A percentile compares a stretch with the other conserved stretches of the same genome.
These are phyloP conservation scores for Drosophila merina DNA, from an alignment of 2,888 invertebrate genomes.

Conservation along the genomic window DNA sequence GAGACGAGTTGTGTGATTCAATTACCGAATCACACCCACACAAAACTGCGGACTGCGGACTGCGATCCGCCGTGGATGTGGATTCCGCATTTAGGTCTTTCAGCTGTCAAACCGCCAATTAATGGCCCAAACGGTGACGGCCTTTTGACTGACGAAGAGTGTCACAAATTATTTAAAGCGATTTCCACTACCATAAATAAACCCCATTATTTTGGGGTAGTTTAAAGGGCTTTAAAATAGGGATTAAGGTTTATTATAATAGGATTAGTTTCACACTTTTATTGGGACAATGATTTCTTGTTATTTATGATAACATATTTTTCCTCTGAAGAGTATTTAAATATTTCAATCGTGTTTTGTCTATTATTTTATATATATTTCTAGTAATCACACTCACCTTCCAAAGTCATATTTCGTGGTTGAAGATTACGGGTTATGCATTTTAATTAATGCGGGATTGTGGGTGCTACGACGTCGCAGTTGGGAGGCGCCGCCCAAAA, in stretches of 20 bases:
- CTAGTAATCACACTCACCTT: constrained; percentile 58
- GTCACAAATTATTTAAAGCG: constrained; percentile 40
- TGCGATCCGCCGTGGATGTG: constrained; percentile 13
- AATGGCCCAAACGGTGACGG: constrained; percentile 55
- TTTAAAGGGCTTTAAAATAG: constrained; percentile 1
- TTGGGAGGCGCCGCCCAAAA: constrained; percentile 24
- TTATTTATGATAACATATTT: not conserved
- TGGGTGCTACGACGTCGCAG: constrained; percentile 22
- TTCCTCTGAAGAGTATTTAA: not conserved
- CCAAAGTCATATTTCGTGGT: constrained; percentile 49
- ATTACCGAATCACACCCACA: constrained; percentile 61
- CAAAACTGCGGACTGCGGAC: constrained; percentile 23
- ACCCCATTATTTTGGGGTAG: not conserved
- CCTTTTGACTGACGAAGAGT: constrained; percentile 45
- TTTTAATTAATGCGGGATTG: constrained; percentile 64
- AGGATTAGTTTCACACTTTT: too few relatives aligned
- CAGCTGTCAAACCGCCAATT: constrained; percentile 59
- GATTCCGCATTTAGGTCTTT: constrained; percentile 42
- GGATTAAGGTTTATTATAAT: not conserved
- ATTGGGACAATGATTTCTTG: too few relatives aligned
- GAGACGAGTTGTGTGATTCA: constrained; percentile 44
- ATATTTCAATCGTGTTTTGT: not conserved
- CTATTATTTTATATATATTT: constrained; percentile 29
- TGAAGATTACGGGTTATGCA: constrained; percentile 43
- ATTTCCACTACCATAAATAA: constrained; percentile 33